Evolutionary conservation across 1,140 invertebrate species (phyloP), one percentile per base, ranked within the genome.

Genomic region (Drosophila santomea): DNA sequence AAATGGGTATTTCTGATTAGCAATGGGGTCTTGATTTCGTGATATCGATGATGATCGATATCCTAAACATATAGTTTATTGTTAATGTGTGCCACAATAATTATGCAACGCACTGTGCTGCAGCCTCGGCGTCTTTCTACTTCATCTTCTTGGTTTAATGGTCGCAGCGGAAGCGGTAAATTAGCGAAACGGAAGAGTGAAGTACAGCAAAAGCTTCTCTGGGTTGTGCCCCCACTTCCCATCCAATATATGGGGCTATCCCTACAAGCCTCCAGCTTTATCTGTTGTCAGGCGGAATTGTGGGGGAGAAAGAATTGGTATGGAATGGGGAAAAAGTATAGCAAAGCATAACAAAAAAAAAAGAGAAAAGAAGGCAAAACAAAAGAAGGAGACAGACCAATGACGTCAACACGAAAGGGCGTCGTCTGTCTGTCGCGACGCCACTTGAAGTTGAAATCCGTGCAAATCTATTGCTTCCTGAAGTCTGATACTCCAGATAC

Each of bases 381-480:
- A 71, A 41, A 17, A 28, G 14, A 4, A 17, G 4, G 12, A n/a
- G 52, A 54, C 48, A 39, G 38, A 69, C 38, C 66, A 36, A 47
- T 71, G 67, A 71, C 67, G 67, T 71, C 67, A 71, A 48, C 64
- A 39, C 39, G 45, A 47, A 44, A 59, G 47, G 25, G 55, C 43
- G 50, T 60, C 47, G 62, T 60, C 61, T 39, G 47, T 32, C 54
- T 57, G 72, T 54, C 41, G 39, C n/a, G 12, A 32, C 32, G 47
- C 45, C 44, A 74, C 59, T 63, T 74, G 58, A 54, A 50, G 55
- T 58, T 58, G 54, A 58, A 77, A 77, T 78, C 79, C 52, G 81
- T 73, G 79, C 72, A 88, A 88, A 88, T 88, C 76, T 90, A 84
- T 90, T 90, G 81, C 88, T 90, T 90, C 86, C 86, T 90, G 86